phyloP scores from a whole-genome alignment of 1,140 invertebrate species.

The Formica exsecta region DNA sequence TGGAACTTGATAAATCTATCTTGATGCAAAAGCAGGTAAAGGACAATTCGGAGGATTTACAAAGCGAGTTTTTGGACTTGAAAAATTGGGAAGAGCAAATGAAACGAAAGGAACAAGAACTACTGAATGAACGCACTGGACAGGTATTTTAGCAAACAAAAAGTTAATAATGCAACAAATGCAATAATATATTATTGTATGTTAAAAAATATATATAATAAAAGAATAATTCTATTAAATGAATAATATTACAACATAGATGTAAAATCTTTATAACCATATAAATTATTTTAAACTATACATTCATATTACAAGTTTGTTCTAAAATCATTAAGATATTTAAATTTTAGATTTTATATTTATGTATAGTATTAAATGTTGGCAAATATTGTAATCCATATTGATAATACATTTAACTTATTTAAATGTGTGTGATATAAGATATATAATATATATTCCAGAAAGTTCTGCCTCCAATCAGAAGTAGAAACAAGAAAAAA shows the following conservation, averaged over 20 bases:
- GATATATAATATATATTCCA: conserved; percentile 27
- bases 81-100: conserved; percentile 94
- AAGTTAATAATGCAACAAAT: not conserved
- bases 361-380: no score
- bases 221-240: not conserved
- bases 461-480: conserved; percentile 87
- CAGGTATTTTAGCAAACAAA: conserved; percentile 66
- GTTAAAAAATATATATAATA: not conserved
- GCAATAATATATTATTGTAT: not conserved
- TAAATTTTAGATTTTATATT: not conserved
- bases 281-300: not conserved
- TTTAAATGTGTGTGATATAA: not conserved
- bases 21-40: conserved; percentile 90
- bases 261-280: not conserved
- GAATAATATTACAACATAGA: not conserved
- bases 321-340: not conserved
- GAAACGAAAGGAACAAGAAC: conserved; percentile 92
- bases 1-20: conserved; percentile 84
- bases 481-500: conserved; percentile 82
- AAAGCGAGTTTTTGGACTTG: conserved; percentile 92
- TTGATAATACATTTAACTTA: conserved; percentile 16
- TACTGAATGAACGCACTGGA: conserved; percentile 76
- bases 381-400: conserved; percentile 11
- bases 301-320: not conserved
- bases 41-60: conserved; percentile 91